Percentiles rank a stretch among this genome's conserved stretches.
These are phyloP conservation scores for Rhopalosiphum nymphaeae DNA, from an alignment of 2,888 invertebrate genomes.

Conservation along the genomic window DNA sequence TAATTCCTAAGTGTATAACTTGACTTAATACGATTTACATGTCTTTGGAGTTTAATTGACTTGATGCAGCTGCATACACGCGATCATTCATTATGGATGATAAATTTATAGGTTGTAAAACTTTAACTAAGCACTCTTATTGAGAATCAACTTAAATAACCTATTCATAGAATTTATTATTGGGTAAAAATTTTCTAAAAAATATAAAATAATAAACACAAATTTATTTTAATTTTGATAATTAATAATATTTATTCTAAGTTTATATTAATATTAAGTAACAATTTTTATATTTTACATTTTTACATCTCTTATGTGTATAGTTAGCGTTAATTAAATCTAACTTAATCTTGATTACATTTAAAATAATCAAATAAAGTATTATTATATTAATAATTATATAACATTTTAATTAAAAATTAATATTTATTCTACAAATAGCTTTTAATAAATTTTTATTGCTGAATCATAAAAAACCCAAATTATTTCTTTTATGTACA, in stretches of 20 bases:
- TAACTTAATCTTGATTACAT: not conserved
- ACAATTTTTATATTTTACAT: not conserved
- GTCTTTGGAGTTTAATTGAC: not conserved
- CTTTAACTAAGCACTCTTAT: not conserved
- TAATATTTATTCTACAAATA: not conserved
- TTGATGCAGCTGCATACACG: not conserved
- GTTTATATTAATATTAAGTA: not conserved
- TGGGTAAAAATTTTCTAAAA: not conserved
- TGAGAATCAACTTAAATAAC: not conserved
- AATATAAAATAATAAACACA: not conserved
- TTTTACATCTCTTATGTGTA: not conserved
- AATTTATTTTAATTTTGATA: not conserved
- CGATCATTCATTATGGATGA: not conserved
- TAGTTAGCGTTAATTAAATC: too few relatives aligned
- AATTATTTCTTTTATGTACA: too few relatives aligned
- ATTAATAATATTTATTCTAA: not conserved
- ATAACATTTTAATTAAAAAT: too few relatives aligned
- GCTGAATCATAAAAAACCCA: too few relatives aligned
- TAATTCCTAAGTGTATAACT: not conserved
- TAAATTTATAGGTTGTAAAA: not conserved
- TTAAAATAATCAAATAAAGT: not conserved
- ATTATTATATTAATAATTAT: not conserved
- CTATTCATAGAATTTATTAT: not conserved
- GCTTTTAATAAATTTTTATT: not conserved
- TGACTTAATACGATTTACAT: not conserved